Evolutionary conservation across 37 sponge, comb jelly and placozoan genomes (phyloP).

Genomic region (Chondrilla cf. caribensis): DNA sequence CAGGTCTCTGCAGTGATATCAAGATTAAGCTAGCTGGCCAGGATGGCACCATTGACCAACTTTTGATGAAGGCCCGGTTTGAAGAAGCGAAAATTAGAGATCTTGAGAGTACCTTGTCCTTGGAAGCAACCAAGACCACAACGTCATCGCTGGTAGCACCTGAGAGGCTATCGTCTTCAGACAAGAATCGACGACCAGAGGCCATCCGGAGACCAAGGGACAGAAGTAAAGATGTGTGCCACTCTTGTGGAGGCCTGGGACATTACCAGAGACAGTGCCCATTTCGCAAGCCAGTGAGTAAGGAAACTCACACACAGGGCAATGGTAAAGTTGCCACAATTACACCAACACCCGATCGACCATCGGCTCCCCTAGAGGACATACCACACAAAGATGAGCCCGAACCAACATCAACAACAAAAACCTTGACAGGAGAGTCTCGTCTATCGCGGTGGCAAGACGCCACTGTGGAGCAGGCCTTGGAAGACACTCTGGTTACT

Average conservation of each 20-base stretch:
- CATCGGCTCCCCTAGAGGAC: neutral
- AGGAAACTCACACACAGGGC: neutral
- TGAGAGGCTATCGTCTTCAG: neutral
- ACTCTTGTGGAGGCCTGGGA: neutral
- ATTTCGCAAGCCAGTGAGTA: neutral
- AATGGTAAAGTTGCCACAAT: neutral
- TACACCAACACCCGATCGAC: no score
- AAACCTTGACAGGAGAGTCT: no score
- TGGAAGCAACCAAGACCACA: neutral
- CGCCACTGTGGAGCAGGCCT: neutral
- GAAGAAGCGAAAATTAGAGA: slow-evolving; percentile 29
- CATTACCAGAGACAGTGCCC: slow-evolving; percentile 1
- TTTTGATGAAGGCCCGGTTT: slow-evolving; percentile 25
- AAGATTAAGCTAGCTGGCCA: slow-evolving; percentile 21
- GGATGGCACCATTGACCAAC: slow-evolving; percentile 16
- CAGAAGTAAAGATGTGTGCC: neutral
- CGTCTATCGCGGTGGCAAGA: slow-evolving; percentile 27
- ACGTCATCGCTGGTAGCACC: neutral
- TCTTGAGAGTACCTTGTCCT: neutral
- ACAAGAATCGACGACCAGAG: neutral
- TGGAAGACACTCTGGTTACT: neutral
- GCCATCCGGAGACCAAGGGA: neutral
- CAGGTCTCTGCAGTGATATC: slow-evolving; percentile 37
- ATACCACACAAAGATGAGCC: neutral
- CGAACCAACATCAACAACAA: no score